Base-by-base conservation (phyloP, 2,113 vertebrate genomes). In the Toxotes chatareus region DNA sequence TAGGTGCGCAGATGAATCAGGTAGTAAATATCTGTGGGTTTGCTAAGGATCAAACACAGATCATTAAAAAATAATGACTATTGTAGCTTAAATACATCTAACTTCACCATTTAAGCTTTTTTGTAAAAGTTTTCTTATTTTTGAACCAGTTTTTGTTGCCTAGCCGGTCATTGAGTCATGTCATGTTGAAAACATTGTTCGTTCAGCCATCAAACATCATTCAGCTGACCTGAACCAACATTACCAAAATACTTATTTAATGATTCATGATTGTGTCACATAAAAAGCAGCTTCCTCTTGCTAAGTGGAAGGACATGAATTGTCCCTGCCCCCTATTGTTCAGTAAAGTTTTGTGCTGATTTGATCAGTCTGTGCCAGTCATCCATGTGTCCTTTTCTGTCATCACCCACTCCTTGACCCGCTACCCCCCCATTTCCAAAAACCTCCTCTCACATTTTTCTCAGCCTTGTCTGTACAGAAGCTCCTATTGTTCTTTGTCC, bases 401-500 rank as follows among this genome's bases (percentile, higher is more conserved):
- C 71, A 71, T 49, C 61, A 7, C 67, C 73, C 57, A 2, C 79
- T 62, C 51, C 46, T 38, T 34, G 21, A 38, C 40, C 17, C 23
- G 0, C 13, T 36, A 12, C 57, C 16, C 23, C 32, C 27, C 27
- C 27, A 27, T 27, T 27, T 27, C 27, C 27, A 27, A 27, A 75
- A 47, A 51, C 46, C 34, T 47, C 55, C 46, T 40, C 70, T 60
- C n/a, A 38, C 66, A 72, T 66, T 75, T 81, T 70, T 83, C 61
- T 62, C 65, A 82, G 69, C 59, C 32, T 61, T 38, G 80, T 80
- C 72, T 85, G 42, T 72, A 87, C 64, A 79, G 79, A 85, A 49
- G 14, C 53, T 80, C 47, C 83, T 75, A 86, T 92, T 92, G 88
- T 93, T 83, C 70, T 73, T 61, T 73, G 80, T 69, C 69, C 87